phyloP scores from a whole-genome alignment of 2,797 vertebrate genomes.

The Pantherophis vulpinus region DNA sequence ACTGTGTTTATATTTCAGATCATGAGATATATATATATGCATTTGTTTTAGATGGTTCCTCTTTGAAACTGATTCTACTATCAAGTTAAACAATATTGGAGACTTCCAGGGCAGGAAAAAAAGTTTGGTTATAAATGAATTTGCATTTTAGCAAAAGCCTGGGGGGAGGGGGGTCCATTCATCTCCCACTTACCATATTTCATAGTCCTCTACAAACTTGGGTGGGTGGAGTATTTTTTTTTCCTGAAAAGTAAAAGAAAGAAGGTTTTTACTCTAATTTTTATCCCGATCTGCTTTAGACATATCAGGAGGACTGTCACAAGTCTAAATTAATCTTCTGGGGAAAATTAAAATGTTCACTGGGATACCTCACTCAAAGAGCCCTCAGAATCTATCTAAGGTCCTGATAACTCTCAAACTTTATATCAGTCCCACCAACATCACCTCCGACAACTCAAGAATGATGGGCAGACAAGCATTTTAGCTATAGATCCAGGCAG shows the following conservation, averaged over 20 bases:
- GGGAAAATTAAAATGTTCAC: neutral
- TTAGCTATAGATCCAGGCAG: neutral
- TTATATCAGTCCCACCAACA: neutral
- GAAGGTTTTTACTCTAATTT: neutral
- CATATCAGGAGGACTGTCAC: neutral
- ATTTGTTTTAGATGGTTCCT: conserved; percentile 30
- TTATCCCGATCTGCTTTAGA: neutral
- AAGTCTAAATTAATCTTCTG: neutral
- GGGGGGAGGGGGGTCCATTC: neutral
- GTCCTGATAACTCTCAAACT: neutral
- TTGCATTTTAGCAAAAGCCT: neutral
- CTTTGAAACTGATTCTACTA: conserved; percentile 2
- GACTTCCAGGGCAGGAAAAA: neutral
- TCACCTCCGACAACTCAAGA: neutral
- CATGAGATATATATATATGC: conserved; percentile 23
- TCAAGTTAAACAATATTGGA: conserved; percentile 13
- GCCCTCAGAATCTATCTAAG: neutral
- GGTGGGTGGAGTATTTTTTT: neutral
- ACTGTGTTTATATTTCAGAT: conserved; percentile 8
- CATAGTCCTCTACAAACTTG: neutral
- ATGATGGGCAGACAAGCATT: neutral
- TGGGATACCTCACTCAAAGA: neutral
- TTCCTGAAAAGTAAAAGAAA: neutral
- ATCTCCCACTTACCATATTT: neutral
- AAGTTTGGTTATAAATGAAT: neutral